Base-by-base conservation (phyloP, 1,140 invertebrate genomes). In the Trichogramma pretiosum region DNA sequence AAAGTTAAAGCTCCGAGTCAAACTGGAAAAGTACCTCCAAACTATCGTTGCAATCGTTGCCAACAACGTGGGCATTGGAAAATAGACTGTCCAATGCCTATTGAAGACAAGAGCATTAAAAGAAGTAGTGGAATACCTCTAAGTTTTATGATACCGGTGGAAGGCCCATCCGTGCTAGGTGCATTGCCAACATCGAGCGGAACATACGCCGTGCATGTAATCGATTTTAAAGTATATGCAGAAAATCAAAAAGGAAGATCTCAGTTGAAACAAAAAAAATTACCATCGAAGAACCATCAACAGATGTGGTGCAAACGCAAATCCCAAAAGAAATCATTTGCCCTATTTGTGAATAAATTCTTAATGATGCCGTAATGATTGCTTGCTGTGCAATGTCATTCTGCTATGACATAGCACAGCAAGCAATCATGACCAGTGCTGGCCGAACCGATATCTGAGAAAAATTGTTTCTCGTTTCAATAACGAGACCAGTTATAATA, bases 401-500 rank as follows among this genome's bases (percentile, higher is more conserved):
- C 72, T 99, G 95, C 74, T 94, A 98, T 75, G 93, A 98, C 73
- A 98, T 94, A 89, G 89, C 96, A 41, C 78, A 92, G 45, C 92
- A 93, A 0, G 89, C 89, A 42, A 90, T 87, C 4, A 74, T 98
- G 11, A 93, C 98, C n/a, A n/a, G n/a, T n/a, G n/a, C n/a, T n/a
- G n/a, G 53, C 91, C 93, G 1, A 97, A 96, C 65, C 76, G 90
- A 40, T 94, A 89, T 73, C 67, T 96, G 36, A 76, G 93, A 23
- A 89, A 84, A 58, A 84, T 87, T 10, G 91, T 95, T 1, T 82
- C 82, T 36, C 83, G 84, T 56, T 96, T 93, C 63, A 86, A 85
- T 51, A 94, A 93, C 66, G 86, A 91, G 59, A 91, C 88, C 19
- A 89, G 90, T 0, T 93, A 93, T 62, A n/a, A n/a, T n/a, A n/a